Evolutionary conservation across 2,797 vertebrate species (phyloP).

Genomic region (Onychomys leucogaster): DNA sequence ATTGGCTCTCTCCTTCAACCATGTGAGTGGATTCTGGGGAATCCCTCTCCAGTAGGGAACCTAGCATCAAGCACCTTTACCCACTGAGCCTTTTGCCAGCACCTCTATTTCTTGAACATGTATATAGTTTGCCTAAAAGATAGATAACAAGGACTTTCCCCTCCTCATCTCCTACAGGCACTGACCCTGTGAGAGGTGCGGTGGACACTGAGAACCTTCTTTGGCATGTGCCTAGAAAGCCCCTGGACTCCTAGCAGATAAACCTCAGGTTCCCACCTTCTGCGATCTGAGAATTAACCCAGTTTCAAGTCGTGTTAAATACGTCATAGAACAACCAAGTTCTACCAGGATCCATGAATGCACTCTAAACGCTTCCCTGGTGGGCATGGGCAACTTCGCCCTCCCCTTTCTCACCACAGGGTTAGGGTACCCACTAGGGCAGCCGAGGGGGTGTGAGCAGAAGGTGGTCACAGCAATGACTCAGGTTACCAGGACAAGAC

Average conservation of each 20-base stretch:
- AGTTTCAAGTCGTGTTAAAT: constrained; percentile 7
- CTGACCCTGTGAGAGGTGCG: background rate
- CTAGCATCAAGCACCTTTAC: background rate
- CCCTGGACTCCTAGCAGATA: background rate
- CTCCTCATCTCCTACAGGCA: background rate
- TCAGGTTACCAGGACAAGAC: background rate
- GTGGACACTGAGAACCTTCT: background rate
- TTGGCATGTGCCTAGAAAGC: background rate
- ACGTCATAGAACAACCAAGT: background rate
- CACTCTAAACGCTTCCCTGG: background rate
- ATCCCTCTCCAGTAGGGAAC: background rate
- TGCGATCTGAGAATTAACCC: background rate
- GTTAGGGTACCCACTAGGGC: background rate
- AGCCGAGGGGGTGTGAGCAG: constrained; percentile 4
- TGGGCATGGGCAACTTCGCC: background rate
- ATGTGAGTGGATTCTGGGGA: background rate
- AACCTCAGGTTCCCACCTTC: background rate
- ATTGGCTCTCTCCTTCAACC: background rate
- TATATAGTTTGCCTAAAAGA: background rate
- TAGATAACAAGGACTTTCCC: background rate
- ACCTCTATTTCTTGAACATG: constrained; percentile 22
- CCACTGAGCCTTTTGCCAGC: background rate
- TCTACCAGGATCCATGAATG: background rate
- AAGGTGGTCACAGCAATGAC: background rate
- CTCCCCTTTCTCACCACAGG: background rate